Percentiles rank a stretch among this genome's conserved stretches.
phyloP scores from a whole-genome alignment of 2,113 vertebrate genomes.

The Sprattus sprattus region DNA sequence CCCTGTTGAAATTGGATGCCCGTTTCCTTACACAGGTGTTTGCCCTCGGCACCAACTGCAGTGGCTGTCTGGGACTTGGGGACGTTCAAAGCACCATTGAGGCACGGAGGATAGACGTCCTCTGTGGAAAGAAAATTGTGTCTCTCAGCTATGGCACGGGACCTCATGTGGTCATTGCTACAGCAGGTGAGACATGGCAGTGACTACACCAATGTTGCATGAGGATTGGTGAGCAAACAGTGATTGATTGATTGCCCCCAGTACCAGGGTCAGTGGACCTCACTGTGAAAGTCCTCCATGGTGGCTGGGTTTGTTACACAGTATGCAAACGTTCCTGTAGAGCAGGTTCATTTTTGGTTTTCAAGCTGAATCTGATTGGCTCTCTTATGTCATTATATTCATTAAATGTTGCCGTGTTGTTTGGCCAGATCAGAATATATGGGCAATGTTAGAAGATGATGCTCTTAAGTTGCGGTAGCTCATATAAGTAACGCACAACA shows the following conservation, averaged over 20 bases:
- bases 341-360: background rate
- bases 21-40: constrained; percentile 79
- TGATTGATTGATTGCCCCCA: background rate
- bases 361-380: background rate
- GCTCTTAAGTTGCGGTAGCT: too few species aligned
- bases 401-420: background rate
- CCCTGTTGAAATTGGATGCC: background rate
- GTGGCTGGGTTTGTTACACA: background rate
- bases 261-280: background rate
- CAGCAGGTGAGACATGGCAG: constrained; percentile 78
- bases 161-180: constrained; percentile 91
- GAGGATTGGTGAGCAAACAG: background rate
- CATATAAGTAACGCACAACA: too few species aligned
- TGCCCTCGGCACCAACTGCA: constrained; percentile 94
- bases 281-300: background rate
- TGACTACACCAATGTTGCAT: background rate
- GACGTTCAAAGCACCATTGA: constrained; percentile 92
- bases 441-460: too few species aligned
- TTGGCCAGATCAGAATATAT: background rate
- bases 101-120: constrained; percentile 82
- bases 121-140: constrained; percentile 92
- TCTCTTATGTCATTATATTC: background rate
- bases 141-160: constrained; percentile 95
- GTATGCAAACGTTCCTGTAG: background rate
- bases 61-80: constrained; percentile 90